Evolutionary conservation across 2,113 vertebrate genomes (phyloP).

Genomic region (Siniperca knerii): DNA sequence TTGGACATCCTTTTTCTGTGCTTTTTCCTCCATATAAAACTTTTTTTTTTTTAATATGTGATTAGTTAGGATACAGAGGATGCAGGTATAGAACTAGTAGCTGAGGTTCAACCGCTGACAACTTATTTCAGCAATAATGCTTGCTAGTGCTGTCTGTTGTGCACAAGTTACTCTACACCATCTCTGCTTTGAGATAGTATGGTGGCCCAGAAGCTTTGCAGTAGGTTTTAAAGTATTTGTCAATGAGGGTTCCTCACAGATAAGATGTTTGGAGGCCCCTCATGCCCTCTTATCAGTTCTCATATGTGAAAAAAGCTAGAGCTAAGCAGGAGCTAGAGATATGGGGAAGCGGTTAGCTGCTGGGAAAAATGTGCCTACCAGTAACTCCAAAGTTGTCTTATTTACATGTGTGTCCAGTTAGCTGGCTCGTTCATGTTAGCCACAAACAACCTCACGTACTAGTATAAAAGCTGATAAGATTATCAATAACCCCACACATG

Average conservation of each 20-base stretch:
- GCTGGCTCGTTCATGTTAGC: no score
- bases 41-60: neutral
- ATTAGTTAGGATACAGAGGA: rapidly evolving
- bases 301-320: neutral
- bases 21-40: constrained; percentile 29
- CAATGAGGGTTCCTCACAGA: neutral
- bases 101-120: neutral
- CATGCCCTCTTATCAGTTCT: constrained; percentile 12
- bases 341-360: no score
- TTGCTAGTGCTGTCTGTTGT: neutral
- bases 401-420: no score
- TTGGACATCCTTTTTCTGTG: neutral
- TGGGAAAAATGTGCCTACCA: no score
- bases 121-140: neutral
- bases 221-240: neutral
- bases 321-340: no score
- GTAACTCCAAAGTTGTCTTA: no score
- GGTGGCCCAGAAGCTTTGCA: neutral
- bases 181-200: neutral
- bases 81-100: neutral
- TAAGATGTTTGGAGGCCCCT: neutral
- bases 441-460: no score
- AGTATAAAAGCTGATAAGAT: no score
- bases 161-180: neutral
- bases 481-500: no score